These are phyloP conservation scores for Harpagoxenus sublaevis DNA, from an alignment of 2,888 invertebrate genomes.

Conservation along the genomic window DNA sequence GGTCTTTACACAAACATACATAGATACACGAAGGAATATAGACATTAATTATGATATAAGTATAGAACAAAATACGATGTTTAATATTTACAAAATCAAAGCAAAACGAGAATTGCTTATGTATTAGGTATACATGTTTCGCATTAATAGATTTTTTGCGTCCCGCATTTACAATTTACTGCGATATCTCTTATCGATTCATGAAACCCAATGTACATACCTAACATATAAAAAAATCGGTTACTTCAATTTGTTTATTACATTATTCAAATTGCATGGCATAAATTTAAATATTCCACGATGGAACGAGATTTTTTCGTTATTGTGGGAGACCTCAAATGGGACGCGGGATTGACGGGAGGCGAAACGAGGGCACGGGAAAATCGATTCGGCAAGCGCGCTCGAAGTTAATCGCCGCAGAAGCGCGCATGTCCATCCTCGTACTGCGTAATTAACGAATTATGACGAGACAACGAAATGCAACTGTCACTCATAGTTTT, in stretches of 20 bases:
- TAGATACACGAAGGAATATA: neutral
- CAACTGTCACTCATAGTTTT: neutral
- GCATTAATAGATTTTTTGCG: neutral
- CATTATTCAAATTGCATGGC: neutral
- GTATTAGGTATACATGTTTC: too few relatives aligned
- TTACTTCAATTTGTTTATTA: neutral
- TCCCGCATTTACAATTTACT: neutral
- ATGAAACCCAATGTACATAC: neutral
- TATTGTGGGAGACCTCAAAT: neutral
- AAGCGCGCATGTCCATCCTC: conserved; percentile 22
- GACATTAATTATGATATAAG: conserved; percentile 14
- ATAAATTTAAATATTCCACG: conserved; percentile 12
- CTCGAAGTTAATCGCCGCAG: neutral
- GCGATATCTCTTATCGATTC: neutral
- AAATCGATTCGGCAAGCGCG: conserved; percentile 37
- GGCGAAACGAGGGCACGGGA: conserved; percentile 29
- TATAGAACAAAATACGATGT: neutral
- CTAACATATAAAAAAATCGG: neutral
- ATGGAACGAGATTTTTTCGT: neutral
- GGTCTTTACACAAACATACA: neutral
- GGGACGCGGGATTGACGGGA: conserved; percentile 23
- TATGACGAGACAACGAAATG: conserved; percentile 9
- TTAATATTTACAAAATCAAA: neutral
- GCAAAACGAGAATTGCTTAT: neutral
- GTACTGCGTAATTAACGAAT: conserved; percentile 29